Conservation (phyloP, 2,797 vertebrate species). For the Acanthornis magna region DNA sequence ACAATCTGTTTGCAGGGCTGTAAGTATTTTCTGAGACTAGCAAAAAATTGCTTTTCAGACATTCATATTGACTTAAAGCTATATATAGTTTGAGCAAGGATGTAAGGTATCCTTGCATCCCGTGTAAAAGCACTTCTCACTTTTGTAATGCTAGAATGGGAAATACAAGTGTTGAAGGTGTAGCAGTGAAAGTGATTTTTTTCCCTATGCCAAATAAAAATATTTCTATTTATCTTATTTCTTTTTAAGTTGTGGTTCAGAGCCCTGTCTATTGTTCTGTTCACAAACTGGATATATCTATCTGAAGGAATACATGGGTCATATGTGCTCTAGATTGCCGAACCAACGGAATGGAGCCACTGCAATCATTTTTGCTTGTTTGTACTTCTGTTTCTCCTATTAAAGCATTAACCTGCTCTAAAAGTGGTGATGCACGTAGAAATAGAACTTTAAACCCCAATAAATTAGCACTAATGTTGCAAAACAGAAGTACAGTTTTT, state of each 20-base stretch:
- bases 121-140: neutral
- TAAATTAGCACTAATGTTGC: neutral
- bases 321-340: neutral
- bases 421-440: neutral
- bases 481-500: neutral
- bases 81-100: neutral
- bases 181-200: neutral
- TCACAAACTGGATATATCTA: neutral
- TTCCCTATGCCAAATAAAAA: neutral
- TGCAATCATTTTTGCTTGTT: neutral
- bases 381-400: neutral
- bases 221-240: neutral
- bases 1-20: neutral
- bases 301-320: neutral
- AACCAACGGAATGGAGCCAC: neutral
- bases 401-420: neutral
- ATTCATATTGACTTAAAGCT: neutral
- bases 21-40: neutral
- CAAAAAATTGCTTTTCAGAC: neutral
- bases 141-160: neutral
- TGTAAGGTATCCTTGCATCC: neutral
- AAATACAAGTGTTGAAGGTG: neutral
- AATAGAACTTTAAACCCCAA: neutral
- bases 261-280: fast-evolving
- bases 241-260: neutral